Evolutionary conservation across 2,888 invertebrate species (phyloP).

Genomic region (Ophion ellenae): DNA sequence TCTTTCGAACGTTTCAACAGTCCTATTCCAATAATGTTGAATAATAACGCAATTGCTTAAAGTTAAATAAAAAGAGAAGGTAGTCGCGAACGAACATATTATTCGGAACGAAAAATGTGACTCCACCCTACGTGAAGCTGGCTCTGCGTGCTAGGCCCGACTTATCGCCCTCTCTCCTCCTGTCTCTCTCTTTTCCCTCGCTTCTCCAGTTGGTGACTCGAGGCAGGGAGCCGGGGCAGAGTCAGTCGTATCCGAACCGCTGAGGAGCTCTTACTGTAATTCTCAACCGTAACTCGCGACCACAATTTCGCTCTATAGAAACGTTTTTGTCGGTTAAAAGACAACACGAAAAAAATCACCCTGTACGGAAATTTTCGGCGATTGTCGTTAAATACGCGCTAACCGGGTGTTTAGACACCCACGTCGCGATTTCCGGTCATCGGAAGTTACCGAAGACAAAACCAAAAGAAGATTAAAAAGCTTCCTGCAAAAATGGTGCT

Average conservation of each 20-base stretch:
- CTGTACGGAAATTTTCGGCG: not conserved
- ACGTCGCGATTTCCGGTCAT: constrained; percentile 3
- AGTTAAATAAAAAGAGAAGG: constrained; percentile 4
- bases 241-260: constrained; percentile 63
- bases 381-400: constrained; percentile 6
- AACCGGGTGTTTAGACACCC: not conserved
- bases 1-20: not conserved
- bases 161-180: constrained; percentile 10
- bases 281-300: constrained; percentile 26
- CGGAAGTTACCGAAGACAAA: constrained; percentile 12
- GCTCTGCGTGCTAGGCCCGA: constrained; percentile 24
- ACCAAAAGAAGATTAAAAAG: constrained; percentile 21
- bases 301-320: constrained; percentile 12
- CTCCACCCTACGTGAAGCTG: constrained; percentile 44
- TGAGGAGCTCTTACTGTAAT: constrained; percentile 38
- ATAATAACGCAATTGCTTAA: not conserved
- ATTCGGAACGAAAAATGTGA: constrained; percentile 19
- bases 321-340: not conserved
- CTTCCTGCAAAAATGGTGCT: constrained; percentile 85
- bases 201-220: constrained; percentile 28
- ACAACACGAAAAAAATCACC: not conserved
- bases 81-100: not conserved
- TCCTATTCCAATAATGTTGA: not conserved
- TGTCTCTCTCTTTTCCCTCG: not conserved
- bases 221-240: constrained; percentile 11